Percentiles rank a stretch among this genome's conserved stretches.
Evolutionary conservation across 1,140 invertebrate species (phyloP).

Genomic region (Bombus sylvicola): DNA sequence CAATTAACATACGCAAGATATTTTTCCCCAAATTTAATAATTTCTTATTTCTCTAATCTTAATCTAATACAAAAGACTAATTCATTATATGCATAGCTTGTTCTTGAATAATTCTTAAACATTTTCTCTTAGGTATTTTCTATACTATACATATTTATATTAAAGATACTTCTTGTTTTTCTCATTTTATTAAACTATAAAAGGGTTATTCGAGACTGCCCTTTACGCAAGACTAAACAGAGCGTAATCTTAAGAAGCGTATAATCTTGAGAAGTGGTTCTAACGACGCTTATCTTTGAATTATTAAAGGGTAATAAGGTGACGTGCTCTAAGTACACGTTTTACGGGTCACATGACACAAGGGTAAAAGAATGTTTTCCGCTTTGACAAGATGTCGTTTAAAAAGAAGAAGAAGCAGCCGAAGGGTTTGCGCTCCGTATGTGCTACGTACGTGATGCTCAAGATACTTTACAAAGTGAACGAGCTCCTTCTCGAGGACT

Average conservation of each 20-base stretch:
- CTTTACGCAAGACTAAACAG: slow-evolving; percentile 20
- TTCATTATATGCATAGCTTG: too few relatives aligned
- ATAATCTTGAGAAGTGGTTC: slow-evolving; percentile 36
- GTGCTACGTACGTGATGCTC: background rate
- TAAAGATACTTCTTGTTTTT: background rate
- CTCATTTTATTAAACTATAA: background rate
- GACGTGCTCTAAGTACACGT: slow-evolving; percentile 8
- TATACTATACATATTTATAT: too few relatives aligned
- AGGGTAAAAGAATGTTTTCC: slow-evolving; percentile 47
- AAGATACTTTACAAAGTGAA: slow-evolving; percentile 23
- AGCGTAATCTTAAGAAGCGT: slow-evolving; percentile 26
- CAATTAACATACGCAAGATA: too few relatives aligned
- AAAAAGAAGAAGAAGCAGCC: slow-evolving; percentile 20
- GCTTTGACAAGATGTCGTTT: slow-evolving; percentile 43
- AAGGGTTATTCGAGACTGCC: background rate
- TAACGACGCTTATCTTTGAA: slow-evolving; percentile 49
- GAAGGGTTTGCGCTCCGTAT: background rate
- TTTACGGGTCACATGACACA: slow-evolving; percentile 39
- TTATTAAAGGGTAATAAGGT: slow-evolving; percentile 49
- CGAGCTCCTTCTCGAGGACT: slow-evolving; percentile 11
- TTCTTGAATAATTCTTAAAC: too few relatives aligned
- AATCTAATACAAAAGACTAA: too few relatives aligned
- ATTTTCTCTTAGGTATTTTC: too few relatives aligned
- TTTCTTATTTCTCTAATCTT: too few relatives aligned
- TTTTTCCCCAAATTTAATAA: too few relatives aligned